These are phyloP conservation scores for Eupithecia tripunctaria DNA, from an alignment of 2,888 invertebrate genomes.

Conservation along the genomic window DNA sequence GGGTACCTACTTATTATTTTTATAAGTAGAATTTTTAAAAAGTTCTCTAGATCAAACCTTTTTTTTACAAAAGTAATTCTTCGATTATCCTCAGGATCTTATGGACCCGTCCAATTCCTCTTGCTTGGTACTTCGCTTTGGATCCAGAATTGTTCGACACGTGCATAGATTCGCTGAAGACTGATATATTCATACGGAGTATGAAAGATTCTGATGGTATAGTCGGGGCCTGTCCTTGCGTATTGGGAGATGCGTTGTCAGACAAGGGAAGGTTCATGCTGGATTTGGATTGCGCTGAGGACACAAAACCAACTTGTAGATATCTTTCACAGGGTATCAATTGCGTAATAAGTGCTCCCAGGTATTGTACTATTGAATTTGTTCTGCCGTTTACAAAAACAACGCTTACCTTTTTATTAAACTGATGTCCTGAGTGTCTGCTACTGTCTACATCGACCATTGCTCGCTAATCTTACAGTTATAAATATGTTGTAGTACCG, in stretches of 20 bases:
- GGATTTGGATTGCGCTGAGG: conserved; percentile 95
- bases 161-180: conserved; percentile 96
- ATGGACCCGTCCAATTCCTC: conserved; percentile 96
- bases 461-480: background rate
- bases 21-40: background rate
- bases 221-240: conserved; percentile 95
- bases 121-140: conserved; percentile 94
- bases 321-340: conserved; percentile 96
- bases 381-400: background rate
- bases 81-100: conserved; percentile 82
- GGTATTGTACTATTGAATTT: conserved; percentile 78
- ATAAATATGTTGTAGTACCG: conserved; percentile 82
- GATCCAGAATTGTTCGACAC: conserved; percentile 89
- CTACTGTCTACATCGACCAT: background rate
- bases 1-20: too few species aligned
- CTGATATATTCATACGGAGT: conserved; percentile 90
- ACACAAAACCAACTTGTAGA: conserved; percentile 94
- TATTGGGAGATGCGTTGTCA: conserved; percentile 92
- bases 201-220: conserved; percentile 95
- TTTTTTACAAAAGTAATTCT: too few species aligned
- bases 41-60: background rate
- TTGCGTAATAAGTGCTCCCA: conserved; percentile 96
- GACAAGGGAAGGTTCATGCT: conserved; percentile 97
- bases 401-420: background rate
- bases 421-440: background rate